Evolutionary conservation across 1,140 invertebrate genomes (phyloP).

Genomic region (Spodoptera litura): DNA sequence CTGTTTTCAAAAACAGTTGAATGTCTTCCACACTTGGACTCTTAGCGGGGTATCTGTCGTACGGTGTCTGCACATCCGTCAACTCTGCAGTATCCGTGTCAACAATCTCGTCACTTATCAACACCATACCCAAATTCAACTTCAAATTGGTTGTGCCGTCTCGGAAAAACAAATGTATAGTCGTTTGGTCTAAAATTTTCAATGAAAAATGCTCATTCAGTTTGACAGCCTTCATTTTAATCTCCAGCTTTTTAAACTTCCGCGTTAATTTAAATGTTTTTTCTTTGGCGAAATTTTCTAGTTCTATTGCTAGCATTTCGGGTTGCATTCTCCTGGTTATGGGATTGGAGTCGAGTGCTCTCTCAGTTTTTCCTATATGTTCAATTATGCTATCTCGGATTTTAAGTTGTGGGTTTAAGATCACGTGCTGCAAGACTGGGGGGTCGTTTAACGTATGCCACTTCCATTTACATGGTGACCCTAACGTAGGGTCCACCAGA

Average conservation of each 20-base stretch:
- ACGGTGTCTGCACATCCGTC: slow-evolving; percentile 53
- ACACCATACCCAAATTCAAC: slow-evolving; percentile 64
- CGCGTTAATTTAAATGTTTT: slow-evolving; percentile 58
- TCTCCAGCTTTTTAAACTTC: slow-evolving; percentile 64
- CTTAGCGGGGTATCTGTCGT: slow-evolving; percentile 48
- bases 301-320: slow-evolving; percentile 63
- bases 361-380: background rate
- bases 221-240: slow-evolving; percentile 66
- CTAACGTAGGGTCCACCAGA: slow-evolving; percentile 61
- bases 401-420: slow-evolving; percentile 45
- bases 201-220: slow-evolving; percentile 69
- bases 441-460: slow-evolving; percentile 73
- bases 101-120: slow-evolving; percentile 63
- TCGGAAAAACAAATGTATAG: slow-evolving; percentile 63
- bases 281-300: slow-evolving; percentile 63
- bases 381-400: background rate
- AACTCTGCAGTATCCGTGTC: slow-evolving; percentile 55
- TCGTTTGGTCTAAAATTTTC: slow-evolving; percentile 63
- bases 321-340: background rate
- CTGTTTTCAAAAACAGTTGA: slow-evolving; percentile 19
- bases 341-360: background rate
- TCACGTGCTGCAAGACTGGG: slow-evolving; percentile 57
- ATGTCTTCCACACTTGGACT: slow-evolving; percentile 43
- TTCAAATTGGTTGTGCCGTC: slow-evolving; percentile 57
- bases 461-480: slow-evolving; percentile 63